phyloP scores from a whole-genome alignment of 2,888 invertebrate genomes.

The Gari tellinella region DNA sequence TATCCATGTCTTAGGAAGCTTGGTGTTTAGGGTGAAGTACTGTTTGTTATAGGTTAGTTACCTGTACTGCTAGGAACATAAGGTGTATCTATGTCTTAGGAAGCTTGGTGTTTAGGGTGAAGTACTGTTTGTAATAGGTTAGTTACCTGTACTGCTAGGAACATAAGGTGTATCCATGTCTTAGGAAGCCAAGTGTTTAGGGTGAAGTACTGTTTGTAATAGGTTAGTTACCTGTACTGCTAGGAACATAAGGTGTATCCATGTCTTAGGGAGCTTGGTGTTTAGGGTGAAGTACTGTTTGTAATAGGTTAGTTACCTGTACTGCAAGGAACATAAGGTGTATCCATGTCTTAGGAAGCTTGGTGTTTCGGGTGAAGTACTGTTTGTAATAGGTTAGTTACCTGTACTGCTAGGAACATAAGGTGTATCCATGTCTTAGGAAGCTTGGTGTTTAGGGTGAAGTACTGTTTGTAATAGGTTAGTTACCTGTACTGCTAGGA shows the following conservation, averaged over 20 bases:
- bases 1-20: too few relatives aligned
- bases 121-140: too few relatives aligned
- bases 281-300: constrained; percentile 85
- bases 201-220: too few relatives aligned
- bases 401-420: constrained; percentile 96
- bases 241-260: constrained; percentile 98
- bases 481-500: constrained; percentile 92
- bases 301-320: constrained; percentile 91
- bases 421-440: constrained; percentile 97
- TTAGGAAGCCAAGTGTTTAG: constrained; percentile 90
- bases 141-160: constrained; percentile 92
- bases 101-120: too few relatives aligned
- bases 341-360: constrained; percentile 95
- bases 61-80: too few relatives aligned
- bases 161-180: constrained; percentile 98
- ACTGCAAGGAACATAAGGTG: constrained; percentile 98
- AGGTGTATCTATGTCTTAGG: too few relatives aligned
- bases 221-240: constrained; percentile 89
- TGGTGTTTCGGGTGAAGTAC: constrained; percentile 86
- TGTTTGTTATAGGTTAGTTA: constrained; percentile 88
- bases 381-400: constrained; percentile 88
- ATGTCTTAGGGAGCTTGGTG: constrained; percentile 91
- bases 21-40: too few relatives aligned
- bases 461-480: constrained; percentile 82
- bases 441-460: constrained; percentile 87